Percentiles rank a stretch among this genome's conserved stretches.
These are phyloP conservation scores for Paracentrotus lividus DNA, from an alignment of 53 echinoderm and acorn worm species.

Conservation along the genomic window DNA sequence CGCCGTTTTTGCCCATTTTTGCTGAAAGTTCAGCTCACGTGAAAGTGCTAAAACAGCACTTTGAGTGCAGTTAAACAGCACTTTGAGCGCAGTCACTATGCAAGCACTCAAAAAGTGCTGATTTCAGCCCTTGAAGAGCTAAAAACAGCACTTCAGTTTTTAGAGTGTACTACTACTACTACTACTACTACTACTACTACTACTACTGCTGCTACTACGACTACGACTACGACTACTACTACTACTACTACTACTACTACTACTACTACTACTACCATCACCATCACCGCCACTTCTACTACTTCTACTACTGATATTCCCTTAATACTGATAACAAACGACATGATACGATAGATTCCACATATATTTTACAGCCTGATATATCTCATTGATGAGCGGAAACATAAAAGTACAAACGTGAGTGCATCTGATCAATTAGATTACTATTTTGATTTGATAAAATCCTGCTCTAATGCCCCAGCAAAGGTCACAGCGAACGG, in stretches of 20 bases:
- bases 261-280: constrained; percentile 34
- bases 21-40: too few species aligned
- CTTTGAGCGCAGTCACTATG: too few species aligned
- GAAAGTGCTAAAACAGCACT: too few species aligned
- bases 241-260: constrained; percentile 51
- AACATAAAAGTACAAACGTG: constrained; percentile 50
- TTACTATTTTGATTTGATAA: constrained; percentile 28
- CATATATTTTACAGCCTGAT: not conserved
- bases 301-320: not conserved
- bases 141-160: too few species aligned
- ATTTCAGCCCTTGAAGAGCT: too few species aligned
- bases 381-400: constrained; percentile 12
- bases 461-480: constrained; percentile 37
- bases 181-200: constrained; percentile 33
- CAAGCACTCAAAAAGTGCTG: too few species aligned
- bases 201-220: constrained; percentile 45
- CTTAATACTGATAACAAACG: not conserved
- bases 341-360: not conserved
- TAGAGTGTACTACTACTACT: constrained; percentile 40
- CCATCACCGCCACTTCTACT: not conserved
- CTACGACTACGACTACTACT: constrained; percentile 42
- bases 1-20: too few species aligned
- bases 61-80: too few species aligned
- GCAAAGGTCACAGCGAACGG: constrained; percentile 25
- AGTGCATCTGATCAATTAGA: constrained; percentile 44